A percentile compares a stretch with the other conserved stretches of the same genome.
Evolutionary conservation across 2,113 vertebrate genomes (phyloP).

Genomic region (Apodemus sylvaticus): DNA sequence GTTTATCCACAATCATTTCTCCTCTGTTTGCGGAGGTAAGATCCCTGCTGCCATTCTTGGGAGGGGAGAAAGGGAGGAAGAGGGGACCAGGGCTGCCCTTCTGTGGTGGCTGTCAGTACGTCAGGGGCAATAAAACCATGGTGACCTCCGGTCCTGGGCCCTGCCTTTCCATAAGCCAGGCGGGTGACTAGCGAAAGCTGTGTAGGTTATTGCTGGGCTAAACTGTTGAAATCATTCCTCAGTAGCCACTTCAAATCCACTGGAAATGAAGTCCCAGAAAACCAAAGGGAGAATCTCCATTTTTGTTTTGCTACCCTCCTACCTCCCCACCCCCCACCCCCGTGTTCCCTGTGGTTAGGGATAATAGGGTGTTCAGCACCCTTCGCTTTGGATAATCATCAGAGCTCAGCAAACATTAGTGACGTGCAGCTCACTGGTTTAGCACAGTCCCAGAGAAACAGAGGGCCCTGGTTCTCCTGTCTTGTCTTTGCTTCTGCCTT

Average conservation of each 20-base stretch:
- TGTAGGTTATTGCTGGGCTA: neutral
- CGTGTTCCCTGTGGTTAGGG: rapidly evolving
- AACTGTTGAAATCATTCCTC: neutral
- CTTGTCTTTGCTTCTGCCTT: neutral
- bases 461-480: too few species aligned
- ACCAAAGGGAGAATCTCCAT: neutral
- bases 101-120: rapidly evolving
- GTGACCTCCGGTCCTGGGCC: rapidly evolving
- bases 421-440: neutral
- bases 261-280: neutral
- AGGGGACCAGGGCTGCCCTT: rapidly evolving
- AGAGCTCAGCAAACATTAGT: rapidly evolving
- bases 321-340: too few species aligned
- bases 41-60: neutral
- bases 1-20: slow-evolving; percentile 94
- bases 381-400: neutral
- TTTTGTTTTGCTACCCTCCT: neutral
- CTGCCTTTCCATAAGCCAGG: rapidly evolving
- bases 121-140: rapidly evolving
- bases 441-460: neutral
- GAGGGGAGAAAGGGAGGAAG: rapidly evolving
- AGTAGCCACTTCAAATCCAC: neutral
- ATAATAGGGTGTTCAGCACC: neutral
- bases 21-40: slow-evolving; percentile 97
- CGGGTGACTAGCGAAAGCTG: neutral